phyloP scores from a whole-genome alignment of 2,888 invertebrate genomes.

The Achlya flavicornis region DNA sequence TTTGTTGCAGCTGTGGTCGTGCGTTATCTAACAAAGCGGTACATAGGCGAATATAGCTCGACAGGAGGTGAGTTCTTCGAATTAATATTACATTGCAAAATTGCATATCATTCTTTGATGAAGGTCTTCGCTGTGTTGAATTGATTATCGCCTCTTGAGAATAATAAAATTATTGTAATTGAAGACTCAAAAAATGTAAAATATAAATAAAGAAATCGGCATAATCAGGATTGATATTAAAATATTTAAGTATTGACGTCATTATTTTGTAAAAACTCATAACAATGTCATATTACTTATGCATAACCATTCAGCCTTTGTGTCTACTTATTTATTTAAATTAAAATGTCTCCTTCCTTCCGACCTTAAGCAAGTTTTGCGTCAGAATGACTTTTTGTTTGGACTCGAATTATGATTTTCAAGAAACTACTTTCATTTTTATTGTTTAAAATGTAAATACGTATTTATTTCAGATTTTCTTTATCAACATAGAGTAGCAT shows the following conservation, averaged over 20 bases:
- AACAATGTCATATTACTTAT: slow-evolving; percentile 28
- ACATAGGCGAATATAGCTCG: slow-evolving; percentile 92
- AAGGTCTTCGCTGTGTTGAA: background rate
- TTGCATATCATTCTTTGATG: background rate
- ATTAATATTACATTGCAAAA: slow-evolving; percentile 14
- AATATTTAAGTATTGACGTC: slow-evolving; percentile 18
- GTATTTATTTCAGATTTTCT: slow-evolving; percentile 88
- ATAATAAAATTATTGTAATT: no score
- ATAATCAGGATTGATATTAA: background rate
- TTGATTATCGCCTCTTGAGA: background rate
- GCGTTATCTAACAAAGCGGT: slow-evolving; percentile 90
- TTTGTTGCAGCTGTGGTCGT: slow-evolving; percentile 90
- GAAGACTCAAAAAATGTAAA: background rate
- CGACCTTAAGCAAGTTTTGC: slow-evolving; percentile 56
- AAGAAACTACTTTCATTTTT: slow-evolving; percentile 38
- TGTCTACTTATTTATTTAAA: slow-evolving; percentile 17
- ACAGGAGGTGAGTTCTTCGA: slow-evolving; percentile 87
- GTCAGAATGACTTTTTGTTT: slow-evolving; percentile 40
- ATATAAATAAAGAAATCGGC: background rate
- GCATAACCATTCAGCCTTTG: slow-evolving; percentile 9
- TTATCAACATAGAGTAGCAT: slow-evolving; percentile 90
- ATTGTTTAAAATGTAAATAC: slow-evolving; percentile 17
- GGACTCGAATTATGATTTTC: slow-evolving; percentile 40
- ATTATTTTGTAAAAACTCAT: slow-evolving; percentile 27
- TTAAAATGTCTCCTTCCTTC: slow-evolving; percentile 51